Evolutionary conservation across 2,888 invertebrate species (phyloP).

Genomic region (Drosophila kokeensis): DNA sequence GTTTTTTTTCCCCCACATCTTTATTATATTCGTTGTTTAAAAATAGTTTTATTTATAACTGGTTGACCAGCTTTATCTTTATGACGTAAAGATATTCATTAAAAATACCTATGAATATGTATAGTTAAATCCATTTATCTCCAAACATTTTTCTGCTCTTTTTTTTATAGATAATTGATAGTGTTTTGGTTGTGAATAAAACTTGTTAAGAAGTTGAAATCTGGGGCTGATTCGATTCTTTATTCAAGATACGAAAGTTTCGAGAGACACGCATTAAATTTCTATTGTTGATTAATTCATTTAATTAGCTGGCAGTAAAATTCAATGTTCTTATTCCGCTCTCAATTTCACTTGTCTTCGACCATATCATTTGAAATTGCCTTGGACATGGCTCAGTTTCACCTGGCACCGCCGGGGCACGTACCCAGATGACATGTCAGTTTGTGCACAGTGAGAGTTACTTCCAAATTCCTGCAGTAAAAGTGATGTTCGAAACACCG

Average conservation of each 20-base stretch:
- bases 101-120: conserved; percentile 4
- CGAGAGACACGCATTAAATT: neutral
- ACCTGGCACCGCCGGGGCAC: conserved; percentile 52
- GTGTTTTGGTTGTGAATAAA: neutral
- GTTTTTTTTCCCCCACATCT: neutral
- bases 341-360: conserved; percentile 55
- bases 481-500: conserved; percentile 53
- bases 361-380: conserved; percentile 30
- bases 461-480: conserved; percentile 68
- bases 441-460: conserved; percentile 71
- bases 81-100: conserved; percentile 33
- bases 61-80: conserved; percentile 22
- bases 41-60: conserved; percentile 15
- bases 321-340: conserved; percentile 23
- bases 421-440: conserved; percentile 62
- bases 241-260: neutral
- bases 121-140: neutral
- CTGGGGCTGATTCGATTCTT: neutral
- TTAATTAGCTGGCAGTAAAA: neutral
- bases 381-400: conserved; percentile 61
- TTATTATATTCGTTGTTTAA: neutral
- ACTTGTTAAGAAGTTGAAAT: neutral
- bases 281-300: conserved; percentile 1
- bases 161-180: neutral
- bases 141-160: neutral